Evolutionary conservation across 2,888 invertebrate genomes (phyloP), one percentile per base, ranked within the genome.

Genomic region (Ectemnius cavifrons): DNA sequence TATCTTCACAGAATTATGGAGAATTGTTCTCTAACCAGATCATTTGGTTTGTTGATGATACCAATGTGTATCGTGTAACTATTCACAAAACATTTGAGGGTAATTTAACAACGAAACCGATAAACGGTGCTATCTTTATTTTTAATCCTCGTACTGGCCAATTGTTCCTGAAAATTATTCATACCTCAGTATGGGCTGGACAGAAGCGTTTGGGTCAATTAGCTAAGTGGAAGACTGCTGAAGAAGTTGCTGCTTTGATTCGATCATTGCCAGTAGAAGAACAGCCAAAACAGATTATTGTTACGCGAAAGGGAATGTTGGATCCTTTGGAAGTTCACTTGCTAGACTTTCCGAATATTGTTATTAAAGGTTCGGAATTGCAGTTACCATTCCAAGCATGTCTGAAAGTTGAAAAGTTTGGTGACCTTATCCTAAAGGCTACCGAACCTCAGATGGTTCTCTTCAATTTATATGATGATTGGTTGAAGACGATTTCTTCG

Each of bases 81-180:
- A 99, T 99, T 87, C 99, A 99, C 93, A 99, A 99, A 93, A 99
- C 99, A 0, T 99, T 99, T 91, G 99, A 99, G 91, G 99, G 99
- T 67, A 99, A 99, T 91, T 93, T 99, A 89, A 99, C 99, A 0
- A 99, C 99, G 0, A 99, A 99, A 91, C 99, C 99, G 0, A 99
- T 99, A 88, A 99, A 99, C 91, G 99, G 99, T 2, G 99, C 99
- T 73, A 99, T 99, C 91, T 99, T 99, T 92, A 99, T 99, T 84
- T 99, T 99, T 92, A 99, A 99, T 92, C 99, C 99, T 6, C 94
- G 99, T 76, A 99, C 99, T 0, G 99, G 99, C 18, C 99, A 99
- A 91, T 93, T 99, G 63, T 99, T 99, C 94, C 93, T 99, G 83
- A 99, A 99, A 93, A 99, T 99, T 88, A 99, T 99, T 91, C 99